Percentiles rank a stretch among this genome's conserved stretches.
These are phyloP conservation scores for Panagrolaimus sp. DNA, from an alignment of 1,140 invertebrate genomes.

Conservation along the genomic window DNA sequence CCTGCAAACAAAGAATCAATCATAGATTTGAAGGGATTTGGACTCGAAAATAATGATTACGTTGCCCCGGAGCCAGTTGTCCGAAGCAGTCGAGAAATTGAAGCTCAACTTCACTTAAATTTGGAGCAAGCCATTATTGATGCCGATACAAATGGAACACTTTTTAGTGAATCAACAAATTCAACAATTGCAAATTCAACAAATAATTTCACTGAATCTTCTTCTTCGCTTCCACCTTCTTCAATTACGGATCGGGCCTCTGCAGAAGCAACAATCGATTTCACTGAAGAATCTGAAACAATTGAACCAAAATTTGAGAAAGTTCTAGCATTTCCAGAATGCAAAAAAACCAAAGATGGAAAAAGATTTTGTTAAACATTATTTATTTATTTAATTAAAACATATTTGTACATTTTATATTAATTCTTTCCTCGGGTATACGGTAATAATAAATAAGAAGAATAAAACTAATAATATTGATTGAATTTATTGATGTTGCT, in stretches of 20 bases:
- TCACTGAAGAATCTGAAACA: constrained; percentile 5
- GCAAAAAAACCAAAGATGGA: constrained; percentile 6
- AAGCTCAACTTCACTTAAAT: not conserved
- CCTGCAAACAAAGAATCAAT: not conserved
- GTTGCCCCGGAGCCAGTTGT: not conserved
- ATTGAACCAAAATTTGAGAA: not conserved
- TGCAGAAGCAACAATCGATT: not conserved
- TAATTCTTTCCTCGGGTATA: too few species aligned
- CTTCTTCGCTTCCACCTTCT: not conserved
- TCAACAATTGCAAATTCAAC: not conserved
- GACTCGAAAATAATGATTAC: not conserved
- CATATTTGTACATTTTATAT: too few species aligned
- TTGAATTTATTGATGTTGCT: too few species aligned
- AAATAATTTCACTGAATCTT: not conserved
- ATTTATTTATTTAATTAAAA: too few species aligned
- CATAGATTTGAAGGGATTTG: not conserved
- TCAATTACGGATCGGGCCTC: not conserved
- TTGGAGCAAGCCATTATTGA: not conserved
- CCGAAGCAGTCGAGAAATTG: not conserved
- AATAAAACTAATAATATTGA: too few species aligned
- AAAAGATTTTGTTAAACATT: not conserved
- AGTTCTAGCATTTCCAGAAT: not conserved
- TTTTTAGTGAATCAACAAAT: not conserved
- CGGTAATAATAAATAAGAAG: too few species aligned
- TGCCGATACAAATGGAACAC: not conserved